Evolutionary conservation across 2,888 invertebrate genomes (phyloP), one percentile per base, ranked within the genome.

Genomic region (Melitaea athalia): DNA sequence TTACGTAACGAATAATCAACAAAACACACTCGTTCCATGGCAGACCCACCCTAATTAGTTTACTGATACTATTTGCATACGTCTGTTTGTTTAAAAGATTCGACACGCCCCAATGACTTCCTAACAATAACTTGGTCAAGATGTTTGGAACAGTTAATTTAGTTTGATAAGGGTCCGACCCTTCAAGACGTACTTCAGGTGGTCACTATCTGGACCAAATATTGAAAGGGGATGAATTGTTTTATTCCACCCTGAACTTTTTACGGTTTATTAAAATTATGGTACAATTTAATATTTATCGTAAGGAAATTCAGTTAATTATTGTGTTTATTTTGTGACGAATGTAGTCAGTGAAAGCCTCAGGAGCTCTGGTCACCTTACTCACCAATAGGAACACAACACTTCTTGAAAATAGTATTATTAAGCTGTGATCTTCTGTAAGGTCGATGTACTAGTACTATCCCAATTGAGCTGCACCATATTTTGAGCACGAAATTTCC

Each of bases 121-220:
- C 81, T 76, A 87, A 88, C 87, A 87, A 88, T 91, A 91, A 91
- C 88, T 91, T 86, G 89, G 88, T 89, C 91, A 92, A 91, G 91
- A 92, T 89, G 89, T 88, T 91, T 84, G 81, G 81, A 88, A 84
- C 87, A 88, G 90, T 90, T 92, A 91, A 92, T 91, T 92, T 89
- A 89, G 84, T 84, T 87, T 92, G 92, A 91, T 88, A 87, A 91
- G 92, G 92, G 92, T 91, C 84, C 74, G 75, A 78, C 85, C 88
- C 81, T 84, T 81, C 79, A 84, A 84, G 83, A 81, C 79, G 70
- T 79, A 80, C 84, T 85, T 85, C 91, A 91, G 90, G 77, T 83
- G 87, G 87, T 87, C 86, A 85, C 81, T 71, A 76, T 77, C 77
- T 79, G 76, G 79, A 79, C 81, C 87, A 87, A 88, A 88, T 87